Conservation (phyloP, 2,888 invertebrate species). For the Drosophila merina region DNA sequence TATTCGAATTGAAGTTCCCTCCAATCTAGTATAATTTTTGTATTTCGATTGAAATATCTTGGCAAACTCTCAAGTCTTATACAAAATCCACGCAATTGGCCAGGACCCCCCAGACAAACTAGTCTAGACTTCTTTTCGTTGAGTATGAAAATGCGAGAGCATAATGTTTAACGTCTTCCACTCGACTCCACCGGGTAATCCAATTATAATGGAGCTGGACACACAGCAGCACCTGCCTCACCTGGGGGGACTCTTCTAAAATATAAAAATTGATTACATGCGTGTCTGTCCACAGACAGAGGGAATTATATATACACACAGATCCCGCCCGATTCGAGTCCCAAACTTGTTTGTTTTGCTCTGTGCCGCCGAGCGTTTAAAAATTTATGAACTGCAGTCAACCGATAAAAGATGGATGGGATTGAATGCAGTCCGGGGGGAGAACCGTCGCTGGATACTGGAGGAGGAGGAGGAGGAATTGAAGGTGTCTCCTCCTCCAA, state of each 20-base stretch:
- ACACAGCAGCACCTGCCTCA: conserved; percentile 60
- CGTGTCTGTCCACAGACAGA: conserved; percentile 49
- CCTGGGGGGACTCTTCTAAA: conserved; percentile 57
- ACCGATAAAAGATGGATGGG: conserved; percentile 60
- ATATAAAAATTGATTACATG: conserved; percentile 78
- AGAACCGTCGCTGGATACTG: background rate
- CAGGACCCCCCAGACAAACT: conserved; percentile 34
- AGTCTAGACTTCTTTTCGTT: conserved; percentile 40
- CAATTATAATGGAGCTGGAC: conserved; percentile 67
- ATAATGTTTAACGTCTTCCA: conserved; percentile 53
- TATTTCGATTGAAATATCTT: background rate
- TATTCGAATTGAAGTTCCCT: too few species aligned
- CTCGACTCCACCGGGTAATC: conserved; percentile 53
- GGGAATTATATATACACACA: conserved; percentile 33
- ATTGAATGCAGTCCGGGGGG: conserved; percentile 15
- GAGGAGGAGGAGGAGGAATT: conserved; percentile 12
- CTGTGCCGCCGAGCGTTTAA: conserved; percentile 56
- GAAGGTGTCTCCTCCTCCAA: conserved; percentile 4
- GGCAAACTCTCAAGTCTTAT: background rate
- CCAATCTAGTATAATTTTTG: background rate
- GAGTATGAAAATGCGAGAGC: conserved; percentile 52
- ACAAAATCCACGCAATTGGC: background rate
- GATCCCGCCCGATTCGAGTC: conserved; percentile 32
- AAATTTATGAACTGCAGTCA: conserved; percentile 74
- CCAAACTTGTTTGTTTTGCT: conserved; percentile 61